Percentiles rank a stretch among this genome's conserved stretches.
phyloP scores from a whole-genome alignment of 37 sponge, comb jelly and placozoan genomes.

The Hormiphora californensis region DNA sequence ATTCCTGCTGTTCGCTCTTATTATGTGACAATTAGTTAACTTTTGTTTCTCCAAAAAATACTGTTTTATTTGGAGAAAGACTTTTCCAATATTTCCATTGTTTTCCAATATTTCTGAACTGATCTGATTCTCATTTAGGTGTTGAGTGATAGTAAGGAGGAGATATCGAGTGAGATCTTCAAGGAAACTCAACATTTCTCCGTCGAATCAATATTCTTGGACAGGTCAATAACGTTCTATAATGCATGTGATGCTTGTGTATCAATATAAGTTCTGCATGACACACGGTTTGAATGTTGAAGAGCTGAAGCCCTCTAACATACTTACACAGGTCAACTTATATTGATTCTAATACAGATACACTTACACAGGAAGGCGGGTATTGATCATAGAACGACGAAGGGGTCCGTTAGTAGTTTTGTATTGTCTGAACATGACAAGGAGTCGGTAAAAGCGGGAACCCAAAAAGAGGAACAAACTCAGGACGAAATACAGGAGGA shows the following conservation, averaged over 20 bases:
- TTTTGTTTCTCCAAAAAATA: no score
- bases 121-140: background rate
- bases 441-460: background rate
- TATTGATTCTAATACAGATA: no score
- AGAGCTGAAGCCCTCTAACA: no score
- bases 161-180: background rate
- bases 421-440: slow-evolving; percentile 31
- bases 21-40: no score
- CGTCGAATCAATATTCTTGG: slow-evolving; percentile 18
- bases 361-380: slow-evolving; percentile 38
- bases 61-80: no score
- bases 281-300: no score
- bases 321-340: no score
- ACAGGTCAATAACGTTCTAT: slow-evolving; percentile 22
- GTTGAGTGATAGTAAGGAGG: slow-evolving; percentile 14
- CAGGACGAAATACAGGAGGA: background rate
- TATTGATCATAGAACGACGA: background rate
- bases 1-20: no score
- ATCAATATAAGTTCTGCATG: no score
- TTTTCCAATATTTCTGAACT: no score
- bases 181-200: slow-evolving; percentile 8
- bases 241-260: no score
- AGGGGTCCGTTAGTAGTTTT: background rate
- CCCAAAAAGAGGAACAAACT: background rate
- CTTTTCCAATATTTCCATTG: no score